These are phyloP conservation scores for Apeltes quadracus DNA, from an alignment of 2,113 vertebrate genomes.

Conservation along the genomic window DNA sequence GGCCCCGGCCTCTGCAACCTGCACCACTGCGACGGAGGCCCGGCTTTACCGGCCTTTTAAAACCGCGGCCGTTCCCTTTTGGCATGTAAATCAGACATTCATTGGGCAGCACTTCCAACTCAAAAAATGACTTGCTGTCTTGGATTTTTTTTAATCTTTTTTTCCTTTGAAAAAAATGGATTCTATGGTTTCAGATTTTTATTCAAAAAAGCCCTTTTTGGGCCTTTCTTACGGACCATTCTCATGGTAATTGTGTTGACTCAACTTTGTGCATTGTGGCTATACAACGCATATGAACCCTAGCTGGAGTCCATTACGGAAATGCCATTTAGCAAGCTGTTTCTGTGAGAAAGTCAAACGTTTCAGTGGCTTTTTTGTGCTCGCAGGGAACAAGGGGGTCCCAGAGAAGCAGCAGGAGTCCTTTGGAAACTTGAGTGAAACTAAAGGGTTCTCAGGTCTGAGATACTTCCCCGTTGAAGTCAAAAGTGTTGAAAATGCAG, in stretches of 20 bases:
- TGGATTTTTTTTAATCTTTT: constrained; percentile 89
- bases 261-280: constrained; percentile 83
- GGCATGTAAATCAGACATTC: constrained; percentile 97
- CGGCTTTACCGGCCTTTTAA: constrained; percentile 86
- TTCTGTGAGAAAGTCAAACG: constrained; percentile 86
- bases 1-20: constrained; percentile 79
- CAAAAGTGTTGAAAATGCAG: constrained; percentile 74
- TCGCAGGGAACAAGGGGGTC: constrained; percentile 69
- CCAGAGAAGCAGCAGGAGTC: constrained; percentile 75
- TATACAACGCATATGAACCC: constrained; percentile 85
- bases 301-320: constrained; percentile 86
- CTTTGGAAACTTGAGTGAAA: constrained; percentile 70
- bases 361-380: constrained; percentile 80
- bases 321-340: constrained; percentile 85
- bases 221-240: constrained; percentile 79
- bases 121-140: constrained; percentile 91
- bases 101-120: constrained; percentile 83
- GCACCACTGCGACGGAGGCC: constrained; percentile 82
- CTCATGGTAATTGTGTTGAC: constrained; percentile 87
- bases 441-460: constrained; percentile 75
- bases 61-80: constrained; percentile 83
- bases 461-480: constrained; percentile 79
- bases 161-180: constrained; percentile 83
- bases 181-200: constrained; percentile 88
- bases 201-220: constrained; percentile 74